phyloP scores from a whole-genome alignment of 2,797 vertebrate genomes.

The Myotis findleyi region DNA sequence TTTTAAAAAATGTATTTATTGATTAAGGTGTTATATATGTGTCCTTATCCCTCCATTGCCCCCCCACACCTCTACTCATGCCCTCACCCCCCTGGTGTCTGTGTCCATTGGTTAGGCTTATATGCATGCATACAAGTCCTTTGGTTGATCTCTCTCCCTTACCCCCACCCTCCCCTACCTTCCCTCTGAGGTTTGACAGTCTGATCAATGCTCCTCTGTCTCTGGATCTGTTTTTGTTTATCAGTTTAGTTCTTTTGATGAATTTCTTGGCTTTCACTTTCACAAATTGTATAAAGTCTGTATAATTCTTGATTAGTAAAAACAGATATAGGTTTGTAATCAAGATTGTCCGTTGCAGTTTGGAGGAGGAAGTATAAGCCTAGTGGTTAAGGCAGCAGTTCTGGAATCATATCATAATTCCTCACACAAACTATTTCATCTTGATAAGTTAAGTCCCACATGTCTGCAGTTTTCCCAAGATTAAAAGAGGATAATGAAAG shows the following conservation, averaged over 20 bases:
- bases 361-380: background rate
- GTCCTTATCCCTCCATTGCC: too few species aligned
- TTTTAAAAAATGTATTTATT: background rate
- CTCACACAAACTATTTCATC: background rate
- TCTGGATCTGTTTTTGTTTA: too few species aligned
- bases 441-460: background rate
- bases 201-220: too few species aligned
- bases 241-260: background rate
- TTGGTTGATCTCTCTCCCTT: too few species aligned
- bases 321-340: background rate
- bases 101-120: too few species aligned
- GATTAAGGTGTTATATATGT: too few species aligned
- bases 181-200: too few species aligned
- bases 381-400: background rate
- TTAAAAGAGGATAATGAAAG: slow-evolving; percentile 4
- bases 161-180: too few species aligned
- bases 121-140: too few species aligned
- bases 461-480: background rate
- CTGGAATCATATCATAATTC: background rate
- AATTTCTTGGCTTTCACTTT: background rate
- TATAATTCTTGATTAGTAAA: background rate
- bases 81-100: too few species aligned
- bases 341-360: background rate
- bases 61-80: too few species aligned
- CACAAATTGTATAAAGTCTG: background rate